These are phyloP conservation scores for Coracopsis vasa DNA, from an alignment of 2,113 vertebrate genomes.

Conservation along the genomic window DNA sequence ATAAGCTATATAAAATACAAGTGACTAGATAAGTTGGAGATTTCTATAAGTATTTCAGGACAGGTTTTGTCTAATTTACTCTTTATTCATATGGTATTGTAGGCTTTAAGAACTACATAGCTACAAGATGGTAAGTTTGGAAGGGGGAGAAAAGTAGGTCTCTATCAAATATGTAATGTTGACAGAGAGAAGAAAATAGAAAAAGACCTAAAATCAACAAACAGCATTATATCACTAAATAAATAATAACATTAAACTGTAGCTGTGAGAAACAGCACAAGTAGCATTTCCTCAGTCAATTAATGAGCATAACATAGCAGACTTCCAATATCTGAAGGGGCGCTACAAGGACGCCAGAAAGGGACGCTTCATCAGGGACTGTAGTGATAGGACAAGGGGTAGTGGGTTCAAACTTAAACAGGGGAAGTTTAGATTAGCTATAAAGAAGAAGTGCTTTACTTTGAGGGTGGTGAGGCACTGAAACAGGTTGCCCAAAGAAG, in stretches of 20 bases:
- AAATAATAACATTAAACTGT: background rate
- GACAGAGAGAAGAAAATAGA: background rate
- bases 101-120: background rate
- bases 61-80: background rate
- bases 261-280: background rate
- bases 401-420: background rate
- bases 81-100: background rate
- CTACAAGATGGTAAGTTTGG: background rate
- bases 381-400: background rate
- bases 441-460: background rate
- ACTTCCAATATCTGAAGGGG: background rate
- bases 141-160: background rate
- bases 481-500: background rate
- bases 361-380: background rate
- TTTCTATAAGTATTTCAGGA: background rate
- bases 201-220: background rate
- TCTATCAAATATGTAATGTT: background rate
- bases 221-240: background rate
- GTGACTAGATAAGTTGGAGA: background rate
- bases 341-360: background rate
- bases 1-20: background rate
- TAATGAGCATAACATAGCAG: background rate
- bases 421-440: background rate
- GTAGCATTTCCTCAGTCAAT: background rate
- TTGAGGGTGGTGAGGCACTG: background rate